Evolutionary conservation across 2,113 vertebrate species (phyloP).

Genomic region (Alexandromys fortis): DNA sequence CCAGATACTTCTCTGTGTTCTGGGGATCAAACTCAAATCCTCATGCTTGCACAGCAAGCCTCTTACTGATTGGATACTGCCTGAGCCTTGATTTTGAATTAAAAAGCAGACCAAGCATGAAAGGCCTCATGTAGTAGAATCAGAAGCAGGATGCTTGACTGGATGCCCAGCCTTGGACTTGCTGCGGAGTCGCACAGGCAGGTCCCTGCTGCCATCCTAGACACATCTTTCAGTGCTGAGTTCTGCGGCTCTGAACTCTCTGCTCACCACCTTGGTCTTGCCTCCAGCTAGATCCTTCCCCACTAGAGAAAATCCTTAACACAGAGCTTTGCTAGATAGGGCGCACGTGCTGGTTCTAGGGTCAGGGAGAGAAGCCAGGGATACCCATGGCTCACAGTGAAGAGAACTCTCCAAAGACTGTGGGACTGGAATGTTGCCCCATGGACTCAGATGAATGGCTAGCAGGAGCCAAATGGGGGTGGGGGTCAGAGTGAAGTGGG

Average conservation of each 20-base stretch:
- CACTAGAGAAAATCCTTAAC: background rate
- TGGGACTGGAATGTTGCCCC: background rate
- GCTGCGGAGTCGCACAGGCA: background rate
- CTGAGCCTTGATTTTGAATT: background rate
- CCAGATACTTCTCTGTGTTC: background rate
- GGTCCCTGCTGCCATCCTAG: background rate
- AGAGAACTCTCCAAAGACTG: background rate
- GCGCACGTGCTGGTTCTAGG: background rate
- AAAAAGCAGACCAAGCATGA: background rate
- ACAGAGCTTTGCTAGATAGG: background rate
- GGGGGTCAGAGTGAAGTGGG: background rate
- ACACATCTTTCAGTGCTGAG: background rate
- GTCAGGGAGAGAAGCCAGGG: too few relatives aligned
- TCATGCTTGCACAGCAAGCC: background rate
- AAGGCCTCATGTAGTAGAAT: background rate
- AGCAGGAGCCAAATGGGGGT: too few relatives aligned
- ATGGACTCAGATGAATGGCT: too few relatives aligned
- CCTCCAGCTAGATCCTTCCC: background rate
- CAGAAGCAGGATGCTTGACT: background rate
- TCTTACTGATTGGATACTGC: background rate
- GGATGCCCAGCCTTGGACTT: rapidly evolving
- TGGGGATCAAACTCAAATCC: background rate
- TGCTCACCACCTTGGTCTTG: background rate
- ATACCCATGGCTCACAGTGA: background rate
- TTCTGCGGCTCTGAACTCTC: background rate